Conservation (phyloP, 2,797 vertebrate species). For the Mustela erminea region DNA sequence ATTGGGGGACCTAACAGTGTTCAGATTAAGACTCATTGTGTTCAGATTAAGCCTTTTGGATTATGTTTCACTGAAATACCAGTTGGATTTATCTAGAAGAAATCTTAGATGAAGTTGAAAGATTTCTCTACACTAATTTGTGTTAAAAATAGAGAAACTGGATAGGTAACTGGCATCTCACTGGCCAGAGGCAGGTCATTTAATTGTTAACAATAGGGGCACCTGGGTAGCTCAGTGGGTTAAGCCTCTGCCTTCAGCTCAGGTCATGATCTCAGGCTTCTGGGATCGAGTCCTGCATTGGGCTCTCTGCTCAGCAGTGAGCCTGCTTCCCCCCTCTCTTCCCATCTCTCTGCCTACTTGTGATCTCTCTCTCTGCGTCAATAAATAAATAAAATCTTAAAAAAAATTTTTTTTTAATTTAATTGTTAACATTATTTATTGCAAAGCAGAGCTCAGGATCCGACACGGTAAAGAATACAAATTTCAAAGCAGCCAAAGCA, state of each 20-base stretch:
- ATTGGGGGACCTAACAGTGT: too few species aligned
- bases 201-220: not conserved
- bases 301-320: too few species aligned
- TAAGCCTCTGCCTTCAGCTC: too few species aligned
- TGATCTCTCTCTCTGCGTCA: too few species aligned
- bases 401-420: not conserved
- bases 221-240: too few species aligned
- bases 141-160: not conserved
- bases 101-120: slow-evolving; percentile 37
- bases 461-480: not conserved
- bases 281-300: too few species aligned
- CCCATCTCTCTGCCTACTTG: too few species aligned
- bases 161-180: not conserved
- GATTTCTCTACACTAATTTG: not conserved
- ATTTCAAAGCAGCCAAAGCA: not conserved
- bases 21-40: not conserved
- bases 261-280: too few species aligned
- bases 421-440: not conserved
- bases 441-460: not conserved
- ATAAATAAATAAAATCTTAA: too few species aligned
- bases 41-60: slow-evolving; percentile 2
- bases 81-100: slow-evolving; percentile 22
- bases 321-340: too few species aligned
- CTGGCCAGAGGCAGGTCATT: not conserved
- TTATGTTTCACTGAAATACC: not conserved